Conservation (phyloP, 2,797 vertebrate species). For the Ambastaia sidthimunki region DNA sequence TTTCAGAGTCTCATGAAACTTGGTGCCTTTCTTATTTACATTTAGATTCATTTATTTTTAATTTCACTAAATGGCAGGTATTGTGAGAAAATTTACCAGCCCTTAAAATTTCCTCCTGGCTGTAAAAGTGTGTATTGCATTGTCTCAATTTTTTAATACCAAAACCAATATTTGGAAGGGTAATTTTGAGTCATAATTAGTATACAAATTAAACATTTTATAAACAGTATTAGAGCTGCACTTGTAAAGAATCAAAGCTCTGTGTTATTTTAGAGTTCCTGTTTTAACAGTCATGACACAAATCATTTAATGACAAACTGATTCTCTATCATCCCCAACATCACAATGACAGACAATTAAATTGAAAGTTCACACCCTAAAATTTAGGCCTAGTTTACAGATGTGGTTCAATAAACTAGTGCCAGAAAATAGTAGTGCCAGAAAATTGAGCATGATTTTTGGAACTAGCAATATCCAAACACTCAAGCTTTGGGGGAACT, state of each 20-base stretch:
- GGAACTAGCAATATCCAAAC: constrained; percentile 69
- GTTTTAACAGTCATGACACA: neutral
- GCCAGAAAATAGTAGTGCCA: constrained; percentile 41
- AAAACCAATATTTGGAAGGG: too few species aligned
- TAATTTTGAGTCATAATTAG: neutral
- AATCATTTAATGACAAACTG: neutral
- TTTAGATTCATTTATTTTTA: too few species aligned
- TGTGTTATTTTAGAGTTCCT: neutral
- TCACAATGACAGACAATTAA: constrained; percentile 9
- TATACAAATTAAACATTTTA: neutral
- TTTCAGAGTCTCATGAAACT: too few species aligned
- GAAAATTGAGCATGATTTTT: constrained; percentile 65
- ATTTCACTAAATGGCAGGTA: too few species aligned
- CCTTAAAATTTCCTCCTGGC: too few species aligned
- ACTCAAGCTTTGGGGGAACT: constrained; percentile 60
- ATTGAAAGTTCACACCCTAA: constrained; percentile 34
- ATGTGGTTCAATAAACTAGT: neutral
- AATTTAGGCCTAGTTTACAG: constrained; percentile 35
- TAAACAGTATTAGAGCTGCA: neutral
- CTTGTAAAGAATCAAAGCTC: neutral
- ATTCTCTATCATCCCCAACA: neutral
- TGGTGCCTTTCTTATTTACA: too few species aligned
- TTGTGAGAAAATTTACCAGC: too few species aligned
- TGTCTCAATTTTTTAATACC: too few species aligned
- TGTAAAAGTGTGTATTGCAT: too few species aligned